phyloP scores from a whole-genome alignment of 2,797 vertebrate species.

The Neoniphon sammara region DNA sequence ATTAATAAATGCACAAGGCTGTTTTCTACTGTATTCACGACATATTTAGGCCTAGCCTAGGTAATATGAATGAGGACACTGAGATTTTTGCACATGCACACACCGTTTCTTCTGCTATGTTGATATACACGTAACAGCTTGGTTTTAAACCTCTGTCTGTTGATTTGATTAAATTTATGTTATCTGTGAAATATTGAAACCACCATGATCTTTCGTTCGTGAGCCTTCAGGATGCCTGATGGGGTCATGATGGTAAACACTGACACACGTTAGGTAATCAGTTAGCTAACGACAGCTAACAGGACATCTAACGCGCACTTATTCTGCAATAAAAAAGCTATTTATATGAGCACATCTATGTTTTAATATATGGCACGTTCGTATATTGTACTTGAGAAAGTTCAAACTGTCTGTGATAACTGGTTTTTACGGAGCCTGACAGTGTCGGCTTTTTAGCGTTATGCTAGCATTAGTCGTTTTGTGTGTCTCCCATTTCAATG shows the following conservation, averaged over 20 bases:
- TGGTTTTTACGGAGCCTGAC: not conserved
- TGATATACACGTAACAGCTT: too few relatives aligned
- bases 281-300: not conserved
- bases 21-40: too few relatives aligned
- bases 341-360: not conserved
- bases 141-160: too few relatives aligned
- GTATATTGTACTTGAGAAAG: too few relatives aligned
- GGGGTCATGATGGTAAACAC: constrained; percentile 4
- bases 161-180: too few relatives aligned
- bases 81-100: too few relatives aligned
- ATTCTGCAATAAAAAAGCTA: not conserved
- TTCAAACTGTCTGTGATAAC: fast-evolving
- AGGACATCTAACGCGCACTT: fast-evolving
- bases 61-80: too few relatives aligned
- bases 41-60: too few relatives aligned
- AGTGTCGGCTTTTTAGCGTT: constrained; percentile 32
- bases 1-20: too few relatives aligned
- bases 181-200: too few relatives aligned
- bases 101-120: too few relatives aligned
- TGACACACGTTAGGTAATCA: constrained; percentile 12
- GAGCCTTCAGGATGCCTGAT: fast-evolving
- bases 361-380: not conserved
- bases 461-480: constrained; percentile 50
- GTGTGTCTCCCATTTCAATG: not conserved
- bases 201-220: not conserved